Evolutionary conservation across 2,888 invertebrate genomes (phyloP).

Genomic region (Ichneumoninae sp.): DNA sequence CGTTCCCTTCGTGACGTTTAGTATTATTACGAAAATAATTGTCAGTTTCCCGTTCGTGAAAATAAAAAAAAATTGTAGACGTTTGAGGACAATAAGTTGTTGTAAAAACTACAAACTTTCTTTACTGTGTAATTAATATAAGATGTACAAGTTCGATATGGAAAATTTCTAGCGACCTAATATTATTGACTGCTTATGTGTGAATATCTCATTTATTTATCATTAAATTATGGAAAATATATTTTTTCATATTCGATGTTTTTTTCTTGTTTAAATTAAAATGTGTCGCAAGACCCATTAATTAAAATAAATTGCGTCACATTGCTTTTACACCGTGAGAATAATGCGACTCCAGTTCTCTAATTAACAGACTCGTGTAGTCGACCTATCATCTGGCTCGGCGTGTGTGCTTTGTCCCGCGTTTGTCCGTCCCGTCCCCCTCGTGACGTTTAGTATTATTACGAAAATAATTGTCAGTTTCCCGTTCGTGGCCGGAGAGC

Average conservation of each 20-base stretch:
- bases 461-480: slow-evolving; percentile 55
- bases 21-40: slow-evolving; percentile 55
- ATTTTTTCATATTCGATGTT: not conserved
- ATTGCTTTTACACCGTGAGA: not conserved
- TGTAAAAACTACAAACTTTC: too few species aligned
- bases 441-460: slow-evolving; percentile 40
- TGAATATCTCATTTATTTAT: not conserved
- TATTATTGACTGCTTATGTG: not conserved
- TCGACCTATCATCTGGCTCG: not conserved
- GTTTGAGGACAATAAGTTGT: too few species aligned
- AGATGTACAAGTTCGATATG: too few species aligned
- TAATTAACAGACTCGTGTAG: not conserved
- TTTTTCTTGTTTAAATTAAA: not conserved
- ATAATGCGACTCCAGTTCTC: slow-evolving; percentile 3
- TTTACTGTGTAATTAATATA: too few species aligned
- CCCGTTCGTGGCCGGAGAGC: slow-evolving; percentile 2
- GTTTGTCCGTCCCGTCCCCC: not conserved
- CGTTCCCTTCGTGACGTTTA: not conserved
- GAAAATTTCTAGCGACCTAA: too few species aligned
- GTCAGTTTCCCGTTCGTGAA: slow-evolving; percentile 31
- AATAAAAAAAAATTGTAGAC: too few species aligned
- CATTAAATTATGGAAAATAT: not conserved
- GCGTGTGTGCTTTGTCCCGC: slow-evolving; percentile 1
- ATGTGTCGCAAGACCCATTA: not conserved
- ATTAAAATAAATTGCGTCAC: not conserved